Percentiles rank a stretch among this genome's conserved stretches.
These are phyloP conservation scores for Pyxicephalus adspersus DNA, from an alignment of 2,113 vertebrate species.

Conservation along the genomic window DNA sequence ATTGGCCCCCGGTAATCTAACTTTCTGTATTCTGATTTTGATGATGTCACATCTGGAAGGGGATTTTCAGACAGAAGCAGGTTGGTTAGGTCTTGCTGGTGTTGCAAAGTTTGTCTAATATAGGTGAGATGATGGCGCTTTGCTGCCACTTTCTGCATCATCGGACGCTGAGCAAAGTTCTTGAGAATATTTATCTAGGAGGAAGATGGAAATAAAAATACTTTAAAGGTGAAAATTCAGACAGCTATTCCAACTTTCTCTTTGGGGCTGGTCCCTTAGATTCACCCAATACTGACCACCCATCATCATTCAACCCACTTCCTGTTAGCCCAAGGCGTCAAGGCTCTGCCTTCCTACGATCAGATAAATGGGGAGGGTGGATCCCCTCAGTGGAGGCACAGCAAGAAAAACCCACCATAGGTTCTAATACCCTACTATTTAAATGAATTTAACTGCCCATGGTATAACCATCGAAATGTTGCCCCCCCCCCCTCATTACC, in stretches of 20 bases:
- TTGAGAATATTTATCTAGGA: conserved; percentile 13
- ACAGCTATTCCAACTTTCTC: neutral
- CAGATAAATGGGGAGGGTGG: no score
- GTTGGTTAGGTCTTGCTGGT: conserved; percentile 57
- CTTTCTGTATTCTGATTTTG: neutral
- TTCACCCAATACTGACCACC: no score
- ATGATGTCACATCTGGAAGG: conserved; percentile 29
- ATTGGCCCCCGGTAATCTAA: neutral
- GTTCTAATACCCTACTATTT: no score
- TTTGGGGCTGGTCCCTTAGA: no score
- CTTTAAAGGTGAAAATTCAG: neutral
- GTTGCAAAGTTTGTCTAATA: conserved; percentile 57
- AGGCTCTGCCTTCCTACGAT: no score
- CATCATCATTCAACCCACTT: no score
- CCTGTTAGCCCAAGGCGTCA: no score
- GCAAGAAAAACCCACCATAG: no score
- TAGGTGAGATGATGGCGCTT: conserved; percentile 46
- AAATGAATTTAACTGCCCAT: no score
- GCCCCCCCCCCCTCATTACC: no score
- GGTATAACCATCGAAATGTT: no score
- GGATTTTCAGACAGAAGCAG: conserved; percentile 58
- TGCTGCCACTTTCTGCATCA: conserved; percentile 39
- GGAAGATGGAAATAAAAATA: neutral
- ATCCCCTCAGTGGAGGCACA: no score
- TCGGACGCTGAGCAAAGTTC: conserved; percentile 2